Evolutionary conservation across 2,888 invertebrate genomes (phyloP).

Genomic region (Antheraea yamamai): DNA sequence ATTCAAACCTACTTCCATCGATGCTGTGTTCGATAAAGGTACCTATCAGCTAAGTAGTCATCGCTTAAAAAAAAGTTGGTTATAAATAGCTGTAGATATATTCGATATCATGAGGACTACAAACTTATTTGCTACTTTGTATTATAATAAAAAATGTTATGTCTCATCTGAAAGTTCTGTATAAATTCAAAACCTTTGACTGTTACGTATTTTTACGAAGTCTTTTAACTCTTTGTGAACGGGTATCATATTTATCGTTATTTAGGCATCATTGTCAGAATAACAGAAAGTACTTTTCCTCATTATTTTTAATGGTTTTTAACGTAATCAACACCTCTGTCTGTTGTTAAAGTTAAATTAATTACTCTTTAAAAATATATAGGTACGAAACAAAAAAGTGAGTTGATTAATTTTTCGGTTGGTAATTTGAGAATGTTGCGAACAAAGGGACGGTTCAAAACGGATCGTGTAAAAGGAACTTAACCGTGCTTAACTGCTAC

Average conservation of each 20-base stretch:
- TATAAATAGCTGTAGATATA: background rate
- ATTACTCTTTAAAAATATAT: constrained; percentile 61
- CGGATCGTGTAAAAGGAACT: constrained; percentile 37
- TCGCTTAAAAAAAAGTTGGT: too few relatives aligned
- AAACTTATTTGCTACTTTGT: background rate
- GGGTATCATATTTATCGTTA: constrained; percentile 38
- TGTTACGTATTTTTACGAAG: background rate
- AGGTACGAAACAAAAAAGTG: constrained; percentile 53
- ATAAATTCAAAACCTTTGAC: background rate
- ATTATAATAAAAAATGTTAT: background rate
- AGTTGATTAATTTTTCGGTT: constrained; percentile 65
- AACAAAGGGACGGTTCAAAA: constrained; percentile 56
- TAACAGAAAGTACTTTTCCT: constrained; percentile 52
- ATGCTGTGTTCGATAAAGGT: too few relatives aligned
- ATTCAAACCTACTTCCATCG: too few relatives aligned
- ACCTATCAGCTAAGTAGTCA: too few relatives aligned
- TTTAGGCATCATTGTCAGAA: constrained; percentile 50
- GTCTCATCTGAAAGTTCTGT: background rate
- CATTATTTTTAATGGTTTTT: constrained; percentile 66
- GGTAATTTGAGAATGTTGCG: constrained; percentile 75
- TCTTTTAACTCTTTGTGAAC: constrained; percentile 8
- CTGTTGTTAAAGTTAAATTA: constrained; percentile 68
- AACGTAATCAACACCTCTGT: constrained; percentile 70
- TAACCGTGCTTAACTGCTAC: constrained; percentile 25
- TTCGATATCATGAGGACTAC: background rate